Evolutionary conservation across 1,140 invertebrate species (phyloP).

Genomic region (Phymorhynchus buccinoides): DNA sequence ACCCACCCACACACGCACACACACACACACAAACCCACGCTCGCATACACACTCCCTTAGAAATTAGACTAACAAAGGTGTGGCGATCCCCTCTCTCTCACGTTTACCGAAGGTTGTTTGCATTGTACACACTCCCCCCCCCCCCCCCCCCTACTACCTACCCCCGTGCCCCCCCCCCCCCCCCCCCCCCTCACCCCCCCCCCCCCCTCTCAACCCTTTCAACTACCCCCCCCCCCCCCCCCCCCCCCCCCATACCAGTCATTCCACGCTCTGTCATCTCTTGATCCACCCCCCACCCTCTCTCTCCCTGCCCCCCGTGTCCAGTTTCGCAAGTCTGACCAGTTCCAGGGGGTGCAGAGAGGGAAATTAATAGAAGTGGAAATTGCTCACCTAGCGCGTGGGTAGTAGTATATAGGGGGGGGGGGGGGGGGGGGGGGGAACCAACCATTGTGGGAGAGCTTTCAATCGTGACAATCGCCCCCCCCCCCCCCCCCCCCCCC

Average conservation of each 20-base stretch:
- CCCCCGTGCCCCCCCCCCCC: background rate
- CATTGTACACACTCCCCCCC: background rate
- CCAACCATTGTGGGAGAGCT: background rate
- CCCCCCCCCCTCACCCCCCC: background rate
- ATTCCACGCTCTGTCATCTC: no score
- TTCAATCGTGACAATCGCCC: background rate
- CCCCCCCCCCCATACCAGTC: background rate
- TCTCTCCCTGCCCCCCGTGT: background rate
- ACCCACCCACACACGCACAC: background rate
- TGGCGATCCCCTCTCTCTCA: background rate
- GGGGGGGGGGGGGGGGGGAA: background rate
- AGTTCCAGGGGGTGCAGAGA: background rate
- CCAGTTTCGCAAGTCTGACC: slow-evolving; percentile 18
- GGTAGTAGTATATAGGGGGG: no score
- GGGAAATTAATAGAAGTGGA: slow-evolving; percentile 25
- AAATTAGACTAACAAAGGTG: background rate
- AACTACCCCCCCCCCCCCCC: background rate
- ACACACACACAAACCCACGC: background rate
- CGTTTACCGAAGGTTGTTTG: background rate
- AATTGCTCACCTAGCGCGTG: background rate
- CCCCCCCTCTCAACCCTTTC: no score
- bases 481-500: background rate
- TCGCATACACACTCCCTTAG: background rate
- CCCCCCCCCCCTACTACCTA: background rate
- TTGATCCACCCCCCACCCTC: background rate